Evolutionary conservation across 2,797 vertebrate species (phyloP).

Genomic region (Tapirus indicus): DNA sequence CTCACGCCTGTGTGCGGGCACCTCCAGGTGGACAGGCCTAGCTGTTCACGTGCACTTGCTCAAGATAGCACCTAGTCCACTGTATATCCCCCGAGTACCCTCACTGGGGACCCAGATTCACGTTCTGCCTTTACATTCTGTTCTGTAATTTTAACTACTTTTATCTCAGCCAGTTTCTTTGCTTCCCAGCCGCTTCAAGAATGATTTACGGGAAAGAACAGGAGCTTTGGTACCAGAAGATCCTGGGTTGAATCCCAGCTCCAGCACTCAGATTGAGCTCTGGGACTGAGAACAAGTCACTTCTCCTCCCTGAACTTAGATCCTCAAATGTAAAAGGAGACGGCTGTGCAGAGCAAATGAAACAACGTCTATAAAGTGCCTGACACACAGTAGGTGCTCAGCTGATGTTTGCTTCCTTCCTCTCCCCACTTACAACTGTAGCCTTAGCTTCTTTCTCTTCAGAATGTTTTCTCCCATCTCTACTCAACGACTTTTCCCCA

Average conservation of each 20-base stretch:
- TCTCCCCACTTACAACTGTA: neutral
- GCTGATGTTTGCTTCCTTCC: rapidly evolving
- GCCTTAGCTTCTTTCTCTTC: neutral
- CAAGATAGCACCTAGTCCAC: rapidly evolving
- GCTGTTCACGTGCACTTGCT: neutral
- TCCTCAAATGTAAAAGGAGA: neutral
- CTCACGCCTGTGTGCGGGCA: neutral
- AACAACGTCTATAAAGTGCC: neutral
- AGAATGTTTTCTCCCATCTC: neutral
- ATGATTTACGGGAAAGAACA: slow-evolving; percentile 24
- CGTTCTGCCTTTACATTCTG: neutral
- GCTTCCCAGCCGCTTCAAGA: neutral
- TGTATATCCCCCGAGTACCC: rapidly evolving
- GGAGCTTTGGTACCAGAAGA: neutral
- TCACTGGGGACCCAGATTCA: neutral
- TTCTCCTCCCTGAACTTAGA: neutral
- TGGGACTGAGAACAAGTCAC: neutral
- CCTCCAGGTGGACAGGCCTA: neutral
- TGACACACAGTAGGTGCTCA: neutral
- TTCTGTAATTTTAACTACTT: neutral
- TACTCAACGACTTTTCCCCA: neutral
- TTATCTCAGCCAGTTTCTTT: neutral
- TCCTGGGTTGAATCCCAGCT: neutral
- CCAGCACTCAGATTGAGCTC: neutral
- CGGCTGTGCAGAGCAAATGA: neutral